Evolutionary conservation across 92 coral and sea anemone species (phyloP).

Genomic region (Meandrina meandrites): DNA sequence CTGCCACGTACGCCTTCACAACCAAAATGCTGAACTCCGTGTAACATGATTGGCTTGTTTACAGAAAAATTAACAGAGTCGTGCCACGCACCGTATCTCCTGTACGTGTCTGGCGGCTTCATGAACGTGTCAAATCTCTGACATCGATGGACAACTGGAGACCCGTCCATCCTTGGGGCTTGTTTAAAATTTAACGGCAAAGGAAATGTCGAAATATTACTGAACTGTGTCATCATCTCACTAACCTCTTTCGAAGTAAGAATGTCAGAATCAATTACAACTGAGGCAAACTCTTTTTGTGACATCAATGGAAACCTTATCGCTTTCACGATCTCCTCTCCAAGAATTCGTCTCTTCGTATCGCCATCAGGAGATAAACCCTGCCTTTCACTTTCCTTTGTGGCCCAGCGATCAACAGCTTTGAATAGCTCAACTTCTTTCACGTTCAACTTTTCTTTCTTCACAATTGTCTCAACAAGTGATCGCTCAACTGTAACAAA

Average conservation of each 20-base stretch:
- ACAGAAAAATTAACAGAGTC: too few species aligned
- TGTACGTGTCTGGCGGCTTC: neutral
- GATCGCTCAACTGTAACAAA: neutral
- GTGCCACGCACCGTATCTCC: neutral
- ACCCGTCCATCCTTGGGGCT: neutral
- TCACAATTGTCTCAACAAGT: conserved; percentile 5
- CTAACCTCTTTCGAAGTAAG: conserved; percentile 23
- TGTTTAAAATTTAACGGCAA: neutral
- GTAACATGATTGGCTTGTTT: too few species aligned
- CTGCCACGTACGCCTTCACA: too few species aligned
- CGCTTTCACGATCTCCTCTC: conserved; percentile 48
- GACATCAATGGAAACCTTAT: conserved; percentile 56
- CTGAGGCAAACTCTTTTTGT: conserved; percentile 40
- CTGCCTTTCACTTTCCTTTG: conserved; percentile 21
- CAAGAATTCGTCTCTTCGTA: conserved; percentile 24
- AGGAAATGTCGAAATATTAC: neutral
- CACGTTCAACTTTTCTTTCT: conserved; percentile 12
- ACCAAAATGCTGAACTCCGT: too few species aligned
- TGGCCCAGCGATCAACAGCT: conserved; percentile 40
- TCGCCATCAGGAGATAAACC: conserved; percentile 9
- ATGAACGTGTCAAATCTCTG: too few species aligned
- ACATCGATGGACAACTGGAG: conserved; percentile 17
- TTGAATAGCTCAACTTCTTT: conserved; percentile 27
- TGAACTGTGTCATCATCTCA: conserved; percentile 4
- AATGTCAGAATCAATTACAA: conserved; percentile 34